Percentiles rank a stretch among this genome's conserved stretches.
Conservation (phyloP, 2,113 vertebrate genomes). For the Bos javanicus region DNA sequence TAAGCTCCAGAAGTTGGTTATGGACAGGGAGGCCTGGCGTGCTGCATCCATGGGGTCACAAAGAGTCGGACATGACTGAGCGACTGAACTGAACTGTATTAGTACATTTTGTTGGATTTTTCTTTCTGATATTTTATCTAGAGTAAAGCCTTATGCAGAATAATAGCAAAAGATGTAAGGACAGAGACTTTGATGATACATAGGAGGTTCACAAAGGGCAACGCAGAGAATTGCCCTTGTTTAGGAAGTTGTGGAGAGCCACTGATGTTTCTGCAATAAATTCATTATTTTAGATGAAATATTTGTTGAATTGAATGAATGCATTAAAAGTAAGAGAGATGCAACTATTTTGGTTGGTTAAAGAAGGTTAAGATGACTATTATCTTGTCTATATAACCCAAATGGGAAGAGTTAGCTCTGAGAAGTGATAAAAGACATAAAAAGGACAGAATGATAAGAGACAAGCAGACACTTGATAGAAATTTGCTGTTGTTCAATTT, state of each 20-base stretch:
- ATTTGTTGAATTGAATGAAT: background rate
- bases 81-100: background rate
- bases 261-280: background rate
- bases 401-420: background rate
- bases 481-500: background rate
- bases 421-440: background rate
- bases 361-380: background rate
- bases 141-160: background rate
- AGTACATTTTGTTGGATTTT: background rate
- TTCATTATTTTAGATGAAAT: background rate
- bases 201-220: background rate
- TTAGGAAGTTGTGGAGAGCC: background rate
- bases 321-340: background rate
- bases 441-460: background rate
- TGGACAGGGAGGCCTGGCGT: background rate
- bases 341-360: background rate
- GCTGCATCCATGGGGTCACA: background rate
- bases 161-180: background rate
- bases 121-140: background rate
- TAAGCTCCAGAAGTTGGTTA: background rate
- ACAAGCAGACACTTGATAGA: background rate
- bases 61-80: fast-evolving
- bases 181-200: background rate
- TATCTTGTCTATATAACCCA: background rate
- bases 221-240: background rate